phyloP scores from a whole-genome alignment of 2,888 invertebrate species.

The Microctonus hyperodae region DNA sequence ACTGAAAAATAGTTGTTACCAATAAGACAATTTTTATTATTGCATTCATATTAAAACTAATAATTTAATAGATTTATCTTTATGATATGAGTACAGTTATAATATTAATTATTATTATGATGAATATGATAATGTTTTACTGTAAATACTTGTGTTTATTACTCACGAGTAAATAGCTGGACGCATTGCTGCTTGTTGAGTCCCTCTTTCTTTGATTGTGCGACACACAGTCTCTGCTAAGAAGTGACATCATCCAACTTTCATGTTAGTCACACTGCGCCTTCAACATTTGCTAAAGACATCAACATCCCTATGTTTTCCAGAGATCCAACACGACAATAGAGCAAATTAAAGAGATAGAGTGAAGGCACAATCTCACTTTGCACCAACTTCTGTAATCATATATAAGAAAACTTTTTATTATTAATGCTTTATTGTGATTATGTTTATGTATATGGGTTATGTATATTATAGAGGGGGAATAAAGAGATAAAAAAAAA shows the following conservation, averaged over 20 bases:
- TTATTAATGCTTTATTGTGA: neutral
- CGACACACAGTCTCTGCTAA: slow-evolving; percentile 54
- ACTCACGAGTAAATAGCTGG: slow-evolving; percentile 58
- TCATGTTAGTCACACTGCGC: slow-evolving; percentile 47
- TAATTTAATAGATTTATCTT: neutral
- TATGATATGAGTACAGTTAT: neutral
- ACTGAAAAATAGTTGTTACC: slow-evolving; percentile 65
- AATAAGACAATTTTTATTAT: neutral
- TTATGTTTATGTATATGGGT: neutral
- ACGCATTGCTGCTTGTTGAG: slow-evolving; percentile 57
- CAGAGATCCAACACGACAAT: neutral
- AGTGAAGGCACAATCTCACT: neutral
- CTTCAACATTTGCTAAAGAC: slow-evolving; percentile 30
- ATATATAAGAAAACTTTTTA: neutral
- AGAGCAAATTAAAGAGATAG: neutral
- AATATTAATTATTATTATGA: neutral
- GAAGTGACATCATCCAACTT: slow-evolving; percentile 55
- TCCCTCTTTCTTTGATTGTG: slow-evolving; percentile 52
- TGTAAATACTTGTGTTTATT: too few species aligned
- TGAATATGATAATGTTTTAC: too few species aligned
- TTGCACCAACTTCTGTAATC: slow-evolving; percentile 6
- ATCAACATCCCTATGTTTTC: slow-evolving; percentile 23
- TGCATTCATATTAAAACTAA: slow-evolving; percentile 3
- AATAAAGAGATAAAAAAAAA: neutral
- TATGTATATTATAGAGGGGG: too few species aligned